Evolutionary conservation across 2,113 vertebrate species (phyloP).

Genomic region (Climacteris rufus): DNA sequence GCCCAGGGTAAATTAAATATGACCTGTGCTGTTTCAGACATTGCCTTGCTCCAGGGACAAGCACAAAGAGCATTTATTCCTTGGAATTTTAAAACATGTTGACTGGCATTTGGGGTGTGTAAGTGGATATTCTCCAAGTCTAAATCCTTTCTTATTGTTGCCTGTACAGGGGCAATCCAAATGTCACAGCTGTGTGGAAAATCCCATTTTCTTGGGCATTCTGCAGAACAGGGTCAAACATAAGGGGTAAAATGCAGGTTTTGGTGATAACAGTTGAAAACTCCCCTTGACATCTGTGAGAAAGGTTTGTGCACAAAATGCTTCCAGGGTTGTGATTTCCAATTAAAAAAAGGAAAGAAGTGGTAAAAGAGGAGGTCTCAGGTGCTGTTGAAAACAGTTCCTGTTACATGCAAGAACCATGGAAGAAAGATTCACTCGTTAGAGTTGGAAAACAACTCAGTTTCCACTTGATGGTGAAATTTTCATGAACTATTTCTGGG

Average conservation of each 20-base stretch:
- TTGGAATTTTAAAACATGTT: not conserved
- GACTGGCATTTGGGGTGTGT: not conserved
- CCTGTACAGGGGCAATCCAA: not conserved
- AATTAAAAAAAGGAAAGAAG: not conserved
- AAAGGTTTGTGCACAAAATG: not conserved
- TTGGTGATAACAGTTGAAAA: constrained; percentile 1
- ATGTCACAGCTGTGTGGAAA: not conserved
- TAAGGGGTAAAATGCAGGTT: not conserved
- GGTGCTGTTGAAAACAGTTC: not conserved
- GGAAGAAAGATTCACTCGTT: not conserved
- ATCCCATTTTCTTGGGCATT: not conserved
- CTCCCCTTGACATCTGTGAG: not conserved
- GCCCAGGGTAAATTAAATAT: not conserved
- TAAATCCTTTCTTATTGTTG: not conserved
- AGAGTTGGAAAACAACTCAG: not conserved
- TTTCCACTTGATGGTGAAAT: not conserved
- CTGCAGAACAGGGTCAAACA: not conserved
- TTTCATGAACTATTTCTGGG: not conserved
- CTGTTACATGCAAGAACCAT: not conserved
- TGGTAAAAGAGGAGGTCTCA: not conserved
- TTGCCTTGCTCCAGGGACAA: not conserved
- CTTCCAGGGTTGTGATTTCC: not conserved
- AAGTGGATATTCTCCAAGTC: not conserved
- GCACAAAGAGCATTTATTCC: not conserved
- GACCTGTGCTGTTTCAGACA: not conserved